Percentiles rank a stretch among this genome's conserved stretches.
phyloP scores from a whole-genome alignment of 2,888 invertebrate species.

The Pocota personata region DNA sequence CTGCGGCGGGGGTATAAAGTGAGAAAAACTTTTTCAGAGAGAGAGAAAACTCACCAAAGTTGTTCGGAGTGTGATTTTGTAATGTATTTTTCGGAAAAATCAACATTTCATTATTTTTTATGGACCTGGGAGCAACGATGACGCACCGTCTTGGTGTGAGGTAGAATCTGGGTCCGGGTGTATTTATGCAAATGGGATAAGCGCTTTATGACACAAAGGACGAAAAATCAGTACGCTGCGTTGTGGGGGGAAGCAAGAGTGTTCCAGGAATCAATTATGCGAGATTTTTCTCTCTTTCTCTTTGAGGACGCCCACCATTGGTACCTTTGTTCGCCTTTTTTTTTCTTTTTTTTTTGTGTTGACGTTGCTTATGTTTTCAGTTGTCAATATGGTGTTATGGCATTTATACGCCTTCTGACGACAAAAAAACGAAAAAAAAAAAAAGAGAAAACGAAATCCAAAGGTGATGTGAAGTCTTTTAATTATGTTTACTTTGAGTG shows the following conservation, averaged over 20 bases:
- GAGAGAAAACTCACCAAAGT: slow-evolving; percentile 32
- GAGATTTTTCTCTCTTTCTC: slow-evolving; percentile 32
- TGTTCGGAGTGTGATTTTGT: slow-evolving; percentile 48
- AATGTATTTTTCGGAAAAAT: slow-evolving; percentile 63
- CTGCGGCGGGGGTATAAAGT: neutral
- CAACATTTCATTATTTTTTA: slow-evolving; percentile 74
- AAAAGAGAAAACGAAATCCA: slow-evolving; percentile 1
- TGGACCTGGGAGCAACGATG: slow-evolving; percentile 37
- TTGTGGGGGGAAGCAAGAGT: slow-evolving; percentile 21
- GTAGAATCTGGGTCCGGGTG: neutral
- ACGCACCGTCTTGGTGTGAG: too few relatives aligned
- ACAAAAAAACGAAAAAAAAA: neutral
- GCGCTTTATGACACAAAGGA: slow-evolving; percentile 59
- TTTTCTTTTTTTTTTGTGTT: slow-evolving; percentile 19
- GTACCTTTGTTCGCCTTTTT: neutral
- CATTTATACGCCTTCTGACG: slow-evolving; percentile 28
- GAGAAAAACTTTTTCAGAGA: slow-evolving; percentile 11
- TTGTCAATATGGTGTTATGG: slow-evolving; percentile 61
- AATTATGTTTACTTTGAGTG: slow-evolving; percentile 63
- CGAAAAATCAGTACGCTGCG: neutral
- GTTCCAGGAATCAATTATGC: slow-evolving; percentile 67
- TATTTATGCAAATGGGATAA: slow-evolving; percentile 67
- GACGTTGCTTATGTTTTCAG: slow-evolving; percentile 49
- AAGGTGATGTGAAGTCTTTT: slow-evolving; percentile 62
- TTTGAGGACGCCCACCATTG: neutral